Percentiles rank a stretch among this genome's conserved stretches.
Evolutionary conservation across 1,140 invertebrate species (phyloP).

Genomic region (Chlorops oryzae): DNA sequence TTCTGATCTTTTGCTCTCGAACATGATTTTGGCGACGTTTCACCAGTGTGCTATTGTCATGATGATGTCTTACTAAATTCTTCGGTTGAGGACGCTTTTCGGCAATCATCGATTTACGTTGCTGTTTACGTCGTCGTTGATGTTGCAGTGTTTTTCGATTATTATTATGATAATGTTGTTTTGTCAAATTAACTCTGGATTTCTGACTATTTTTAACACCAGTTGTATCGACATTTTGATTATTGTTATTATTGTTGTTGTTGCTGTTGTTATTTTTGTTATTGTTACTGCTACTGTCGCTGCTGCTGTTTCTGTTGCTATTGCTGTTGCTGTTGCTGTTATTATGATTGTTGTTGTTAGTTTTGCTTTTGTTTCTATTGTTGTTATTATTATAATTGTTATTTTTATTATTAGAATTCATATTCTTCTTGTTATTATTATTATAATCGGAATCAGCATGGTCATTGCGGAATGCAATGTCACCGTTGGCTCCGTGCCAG

Average conservation of each 20-base stretch:
- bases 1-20: slow-evolving; percentile 15
- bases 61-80: slow-evolving; percentile 32
- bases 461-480: no score
- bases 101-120: slow-evolving; percentile 15
- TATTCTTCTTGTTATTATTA: slow-evolving; percentile 3
- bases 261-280: slow-evolving; percentile 6
- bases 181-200: slow-evolving; percentile 1
- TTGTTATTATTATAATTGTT: slow-evolving; percentile 24
- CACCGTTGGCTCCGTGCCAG: no score
- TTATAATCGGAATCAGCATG: slow-evolving; percentile 15
- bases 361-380: slow-evolving; percentile 21
- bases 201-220: not conserved
- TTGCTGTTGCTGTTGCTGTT: slow-evolving; percentile 13
- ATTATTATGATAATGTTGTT: no score
- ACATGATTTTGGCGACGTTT: slow-evolving; percentile 24
- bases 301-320: slow-evolving; percentile 17
- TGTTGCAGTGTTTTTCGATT: slow-evolving; percentile 12
- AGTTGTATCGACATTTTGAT: not conserved
- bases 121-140: not conserved
- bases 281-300: not conserved
- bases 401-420: slow-evolving; percentile 12
- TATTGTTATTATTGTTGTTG: not conserved
- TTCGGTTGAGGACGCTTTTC: slow-evolving; percentile 31
- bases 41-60: slow-evolving; percentile 33
- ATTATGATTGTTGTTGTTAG: slow-evolving; percentile 13